phyloP scores from a whole-genome alignment of 2,113 vertebrate genomes.

The Clarias batrachus region DNA sequence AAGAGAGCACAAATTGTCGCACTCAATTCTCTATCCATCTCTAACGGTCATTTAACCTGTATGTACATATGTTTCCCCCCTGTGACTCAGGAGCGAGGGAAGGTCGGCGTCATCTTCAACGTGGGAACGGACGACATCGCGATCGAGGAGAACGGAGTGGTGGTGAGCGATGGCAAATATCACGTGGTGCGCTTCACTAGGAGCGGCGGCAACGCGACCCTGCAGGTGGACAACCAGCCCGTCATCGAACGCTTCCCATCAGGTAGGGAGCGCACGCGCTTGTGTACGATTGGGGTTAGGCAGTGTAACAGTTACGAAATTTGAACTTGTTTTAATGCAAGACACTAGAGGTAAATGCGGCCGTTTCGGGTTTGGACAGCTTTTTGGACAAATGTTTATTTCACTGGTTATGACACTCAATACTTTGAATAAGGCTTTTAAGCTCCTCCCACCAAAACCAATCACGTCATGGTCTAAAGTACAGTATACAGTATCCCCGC shows the following conservation, averaged over 20 bases:
- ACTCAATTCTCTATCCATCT: too few species aligned
- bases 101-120: constrained; percentile 91
- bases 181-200: constrained; percentile 92
- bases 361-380: background rate
- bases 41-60: background rate
- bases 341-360: background rate
- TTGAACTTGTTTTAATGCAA: background rate
- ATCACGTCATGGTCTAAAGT: background rate
- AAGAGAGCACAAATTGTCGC: background rate
- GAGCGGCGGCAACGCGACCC: constrained; percentile 89
- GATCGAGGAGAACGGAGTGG: constrained; percentile 86
- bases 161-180: constrained; percentile 92
- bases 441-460: background rate
- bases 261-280: constrained; percentile 71
- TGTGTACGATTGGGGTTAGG: background rate
- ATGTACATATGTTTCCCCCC: background rate
- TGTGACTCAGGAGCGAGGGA: constrained; percentile 82
- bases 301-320: background rate
- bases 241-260: constrained; percentile 90
- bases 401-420: background rate
- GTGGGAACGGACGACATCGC: constrained; percentile 92
- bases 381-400: background rate
- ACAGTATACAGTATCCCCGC: background rate
- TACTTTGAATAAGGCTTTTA: background rate
- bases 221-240: constrained; percentile 94